Evolutionary conservation across 2,888 invertebrate species (phyloP).

Genomic region (Pachydiplax longipennis): DNA sequence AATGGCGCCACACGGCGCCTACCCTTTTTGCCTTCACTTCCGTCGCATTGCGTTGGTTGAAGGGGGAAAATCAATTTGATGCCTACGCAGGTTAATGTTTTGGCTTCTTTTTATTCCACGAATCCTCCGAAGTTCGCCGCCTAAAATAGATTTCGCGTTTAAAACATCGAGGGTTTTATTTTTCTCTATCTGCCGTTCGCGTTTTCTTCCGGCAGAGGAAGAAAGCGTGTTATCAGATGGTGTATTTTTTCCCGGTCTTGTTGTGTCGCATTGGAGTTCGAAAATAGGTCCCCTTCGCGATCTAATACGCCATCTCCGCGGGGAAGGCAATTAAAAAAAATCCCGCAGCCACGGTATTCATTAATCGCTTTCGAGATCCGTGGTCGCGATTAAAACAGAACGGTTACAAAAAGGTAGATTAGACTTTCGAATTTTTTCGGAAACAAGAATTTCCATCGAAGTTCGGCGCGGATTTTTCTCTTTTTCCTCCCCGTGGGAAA

Average conservation of each 20-base stretch:
- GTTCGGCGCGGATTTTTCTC: no score
- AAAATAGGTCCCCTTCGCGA: not conserved
- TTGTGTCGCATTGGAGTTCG: not conserved
- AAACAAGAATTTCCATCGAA: no score
- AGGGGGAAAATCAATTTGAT: not conserved
- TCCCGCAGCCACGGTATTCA: not conserved
- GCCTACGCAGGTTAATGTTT: not conserved
- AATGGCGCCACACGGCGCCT: not conserved
- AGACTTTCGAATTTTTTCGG: no score
- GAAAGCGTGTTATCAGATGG: not conserved
- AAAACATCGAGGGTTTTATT: not conserved
- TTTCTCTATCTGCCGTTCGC: not conserved
- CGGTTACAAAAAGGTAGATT: no score
- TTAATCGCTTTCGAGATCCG: not conserved
- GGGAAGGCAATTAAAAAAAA: not conserved
- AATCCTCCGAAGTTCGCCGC: not conserved
- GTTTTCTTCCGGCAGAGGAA: not conserved
- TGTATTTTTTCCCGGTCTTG: not conserved
- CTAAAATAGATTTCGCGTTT: not conserved
- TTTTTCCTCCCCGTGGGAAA: no score
- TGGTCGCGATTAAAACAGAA: not conserved
- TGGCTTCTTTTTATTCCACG: not conserved
- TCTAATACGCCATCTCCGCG: not conserved
- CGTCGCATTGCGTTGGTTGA: constrained; percentile 36
- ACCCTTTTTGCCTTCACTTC: not conserved